Evolutionary conservation across 2,888 invertebrate species (phyloP).

Genomic region (Chrysolina haemoptera): DNA sequence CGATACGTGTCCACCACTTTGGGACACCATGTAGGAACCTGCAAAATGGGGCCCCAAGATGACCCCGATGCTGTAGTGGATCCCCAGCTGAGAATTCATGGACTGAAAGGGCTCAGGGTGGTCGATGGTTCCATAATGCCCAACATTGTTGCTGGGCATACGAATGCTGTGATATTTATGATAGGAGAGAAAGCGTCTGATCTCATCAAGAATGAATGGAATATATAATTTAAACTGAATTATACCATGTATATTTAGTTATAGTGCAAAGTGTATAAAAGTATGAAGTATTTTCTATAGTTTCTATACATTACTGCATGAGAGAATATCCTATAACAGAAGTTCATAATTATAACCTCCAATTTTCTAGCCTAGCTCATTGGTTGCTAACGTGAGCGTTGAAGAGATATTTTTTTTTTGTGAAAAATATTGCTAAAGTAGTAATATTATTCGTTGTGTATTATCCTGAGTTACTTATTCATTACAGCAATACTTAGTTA

Average conservation of each 20-base stretch:
- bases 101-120: constrained; percentile 72
- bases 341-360: too few species aligned
- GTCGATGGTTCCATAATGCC: constrained; percentile 76
- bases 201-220: constrained; percentile 71
- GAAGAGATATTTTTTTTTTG: too few species aligned
- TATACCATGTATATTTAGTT: neutral
- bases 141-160: constrained; percentile 73
- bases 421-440: too few species aligned
- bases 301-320: too few species aligned
- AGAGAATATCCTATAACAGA: too few species aligned
- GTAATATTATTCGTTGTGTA: too few species aligned
- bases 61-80: constrained; percentile 71
- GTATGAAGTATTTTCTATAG: too few species aligned
- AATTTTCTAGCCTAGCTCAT: too few species aligned
- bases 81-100: constrained; percentile 70
- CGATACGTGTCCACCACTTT: constrained; percentile 80
- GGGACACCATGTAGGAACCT: constrained; percentile 77
- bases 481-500: too few species aligned
- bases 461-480: too few species aligned
- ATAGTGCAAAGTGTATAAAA: too few species aligned
- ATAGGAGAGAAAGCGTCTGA: constrained; percentile 75
- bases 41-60: constrained; percentile 70
- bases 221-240: neutral
- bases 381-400: too few species aligned
- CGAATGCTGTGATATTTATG: constrained; percentile 74